Conservation (phyloP, 2,113 vertebrate genomes). For the Hemiprocne comata region DNA sequence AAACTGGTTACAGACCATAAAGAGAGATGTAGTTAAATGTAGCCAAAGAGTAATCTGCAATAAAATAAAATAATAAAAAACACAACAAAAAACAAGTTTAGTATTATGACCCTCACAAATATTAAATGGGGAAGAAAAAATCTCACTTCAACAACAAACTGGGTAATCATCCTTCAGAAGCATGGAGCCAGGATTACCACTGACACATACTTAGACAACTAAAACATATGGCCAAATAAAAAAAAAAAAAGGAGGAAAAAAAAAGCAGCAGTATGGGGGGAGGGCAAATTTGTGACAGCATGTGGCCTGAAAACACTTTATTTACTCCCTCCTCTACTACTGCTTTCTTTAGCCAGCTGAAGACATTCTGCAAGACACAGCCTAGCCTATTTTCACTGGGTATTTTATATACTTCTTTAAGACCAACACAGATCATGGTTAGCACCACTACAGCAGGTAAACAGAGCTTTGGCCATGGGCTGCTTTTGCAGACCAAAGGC, state of each 20-base stretch:
- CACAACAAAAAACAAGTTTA: not conserved
- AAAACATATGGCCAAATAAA: slow-evolving; percentile 54
- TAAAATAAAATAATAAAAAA: not conserved
- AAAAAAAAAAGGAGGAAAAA: no score
- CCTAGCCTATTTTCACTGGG: not conserved
- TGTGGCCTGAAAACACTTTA: slow-evolving; percentile 5
- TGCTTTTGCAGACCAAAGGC: not conserved
- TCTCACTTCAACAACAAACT: not conserved
- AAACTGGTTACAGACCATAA: not conserved
- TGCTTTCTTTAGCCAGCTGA: not conserved
- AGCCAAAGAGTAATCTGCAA: not conserved
- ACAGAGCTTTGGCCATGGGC: not conserved
- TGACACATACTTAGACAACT: slow-evolving; percentile 44
- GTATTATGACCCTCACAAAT: not conserved
- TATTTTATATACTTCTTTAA: not conserved
- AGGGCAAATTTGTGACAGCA: slow-evolving; percentile 2
- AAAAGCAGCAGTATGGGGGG: not conserved
- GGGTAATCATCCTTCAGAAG: slow-evolving; percentile 35
- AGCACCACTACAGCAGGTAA: not conserved
- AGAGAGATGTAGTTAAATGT: not conserved
- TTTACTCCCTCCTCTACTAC: not conserved
- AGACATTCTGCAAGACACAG: not conserved
- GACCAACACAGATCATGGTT: rapidly evolving
- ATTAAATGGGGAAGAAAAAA: not conserved
- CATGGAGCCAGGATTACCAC: not conserved